Base-by-base conservation (phyloP, 2,888 invertebrate species). In the Notodonta ziczac region DNA sequence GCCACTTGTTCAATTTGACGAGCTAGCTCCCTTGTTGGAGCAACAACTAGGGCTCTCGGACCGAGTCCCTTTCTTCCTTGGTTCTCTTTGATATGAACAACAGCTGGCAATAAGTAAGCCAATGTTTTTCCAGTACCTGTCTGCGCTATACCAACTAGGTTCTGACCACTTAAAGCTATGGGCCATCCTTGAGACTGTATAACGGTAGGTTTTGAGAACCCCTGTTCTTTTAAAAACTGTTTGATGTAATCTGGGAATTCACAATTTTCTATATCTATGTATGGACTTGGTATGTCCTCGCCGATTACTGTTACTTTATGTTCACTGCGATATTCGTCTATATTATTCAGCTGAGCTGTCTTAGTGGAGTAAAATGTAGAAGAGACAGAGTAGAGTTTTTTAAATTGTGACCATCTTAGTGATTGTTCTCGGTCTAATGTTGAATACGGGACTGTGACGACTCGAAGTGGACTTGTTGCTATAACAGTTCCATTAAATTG, bases 131-230 rank as follows among this genome's bases (percentile, higher is more conserved):
- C 97, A 42, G 96, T 96, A 48, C 97, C 97, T 24, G 97, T 97
- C 87, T 97, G 97, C 8, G 97, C 97, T 77, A 98, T 97, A 40
- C 97, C 97, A 69, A 98, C 97, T 93, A 97, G 95, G 83, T 98
- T 97, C 66, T 95, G 88, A 0, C 97, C 97, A 76, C 95, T 95
- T 83, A 97, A 93, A 53, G 97, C 96, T 73, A 97, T 96, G 6
- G 98, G 97, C 97, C 97, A 97, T 13, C 97, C 96, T 83, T 97
- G 97, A 5, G 97, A 95, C 85, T 98, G 98, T 77, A 98, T 97
- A 4, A 97, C 94, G 2, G 98, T 97, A 0, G 98, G 98, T 68
- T 95, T 95, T 0, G 89, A 86, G 78, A 96, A 96, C 12, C 96
- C 96, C 83, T 95, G 96, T 44, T 92, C 88, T 66, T 91, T 93